Conservation (phyloP, 2,797 vertebrate species). For the Urophycis tenuis region DNA sequence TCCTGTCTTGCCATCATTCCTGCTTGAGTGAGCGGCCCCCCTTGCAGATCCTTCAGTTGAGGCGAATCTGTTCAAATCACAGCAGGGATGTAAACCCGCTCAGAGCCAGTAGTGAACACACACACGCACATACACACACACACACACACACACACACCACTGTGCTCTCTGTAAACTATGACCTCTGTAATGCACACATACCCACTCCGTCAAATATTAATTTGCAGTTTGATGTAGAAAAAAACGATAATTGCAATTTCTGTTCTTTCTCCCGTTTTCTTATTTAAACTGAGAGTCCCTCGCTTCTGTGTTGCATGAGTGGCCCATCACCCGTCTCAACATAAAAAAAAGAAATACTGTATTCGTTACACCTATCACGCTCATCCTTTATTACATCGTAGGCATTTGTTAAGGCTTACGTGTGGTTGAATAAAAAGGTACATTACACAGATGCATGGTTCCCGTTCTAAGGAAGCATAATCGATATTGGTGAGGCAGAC, state of each 20-base stretch:
- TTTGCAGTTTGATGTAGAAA: background rate
- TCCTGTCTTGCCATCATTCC: constrained; percentile 43
- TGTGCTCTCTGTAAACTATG: background rate
- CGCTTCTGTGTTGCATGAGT: background rate
- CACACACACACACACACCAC: constrained; percentile 1
- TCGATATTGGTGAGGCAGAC: background rate
- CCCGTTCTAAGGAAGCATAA: background rate
- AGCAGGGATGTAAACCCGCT: constrained; percentile 6
- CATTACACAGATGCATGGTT: background rate
- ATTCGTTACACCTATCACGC: too few species aligned
- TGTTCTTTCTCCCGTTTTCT: background rate
- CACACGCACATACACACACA: background rate
- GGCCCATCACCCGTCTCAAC: background rate
- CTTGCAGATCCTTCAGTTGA: constrained; percentile 14
- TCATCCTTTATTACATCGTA: background rate
- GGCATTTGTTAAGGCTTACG: background rate
- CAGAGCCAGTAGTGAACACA: background rate
- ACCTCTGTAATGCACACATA: background rate
- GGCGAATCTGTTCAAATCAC: constrained; percentile 25
- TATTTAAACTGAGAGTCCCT: background rate
- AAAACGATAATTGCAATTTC: background rate
- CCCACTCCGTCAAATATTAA: background rate
- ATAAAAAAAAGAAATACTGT: background rate
- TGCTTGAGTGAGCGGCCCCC: constrained; percentile 30
- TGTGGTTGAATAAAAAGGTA: background rate